Conservation (phyloP, 1,140 invertebrate genomes). For the Drosophila seguyi region DNA sequence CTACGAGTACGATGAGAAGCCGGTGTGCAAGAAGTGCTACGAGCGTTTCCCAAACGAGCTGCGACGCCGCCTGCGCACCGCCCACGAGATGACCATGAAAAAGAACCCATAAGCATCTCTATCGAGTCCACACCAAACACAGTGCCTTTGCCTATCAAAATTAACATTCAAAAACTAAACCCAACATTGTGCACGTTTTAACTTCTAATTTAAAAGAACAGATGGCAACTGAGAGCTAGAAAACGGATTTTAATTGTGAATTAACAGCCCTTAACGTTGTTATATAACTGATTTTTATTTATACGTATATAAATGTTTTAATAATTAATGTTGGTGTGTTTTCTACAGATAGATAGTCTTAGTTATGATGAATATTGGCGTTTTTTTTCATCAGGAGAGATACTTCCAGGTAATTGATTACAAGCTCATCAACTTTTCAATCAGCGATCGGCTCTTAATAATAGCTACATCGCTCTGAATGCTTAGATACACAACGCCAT, state of each 20-base stretch:
- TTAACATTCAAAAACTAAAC: conserved; percentile 66
- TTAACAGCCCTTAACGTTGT: conserved; percentile 72
- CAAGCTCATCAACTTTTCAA: conserved; percentile 23
- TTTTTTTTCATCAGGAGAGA: background rate
- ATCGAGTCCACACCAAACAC: conserved; percentile 45
- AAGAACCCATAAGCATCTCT: conserved; percentile 61
- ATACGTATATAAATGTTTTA: conserved; percentile 71
- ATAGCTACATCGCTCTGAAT: conserved; percentile 36
- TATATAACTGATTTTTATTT: conserved; percentile 76
- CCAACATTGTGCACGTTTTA: conserved; percentile 38
- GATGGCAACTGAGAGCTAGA: conserved; percentile 43
- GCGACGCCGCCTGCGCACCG: conserved; percentile 92
- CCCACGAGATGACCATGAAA: conserved; percentile 89
- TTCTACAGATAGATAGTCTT: background rate
- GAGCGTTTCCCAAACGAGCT: conserved; percentile 98
- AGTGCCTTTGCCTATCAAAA: conserved; percentile 58
- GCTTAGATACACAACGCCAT: conserved; percentile 43
- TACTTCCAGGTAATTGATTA: background rate
- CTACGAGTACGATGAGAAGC: conserved; percentile 99
- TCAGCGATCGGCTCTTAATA: conserved; percentile 27
- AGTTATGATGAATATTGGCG: background rate
- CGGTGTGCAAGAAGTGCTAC: conserved; percentile 99
- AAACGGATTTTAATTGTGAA: conserved; percentile 41
- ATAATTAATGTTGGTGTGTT: conserved; percentile 25
- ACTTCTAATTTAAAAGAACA: conserved; percentile 42